Percentiles rank a stretch among this genome's conserved stretches.
phyloP scores from a whole-genome alignment of 2,113 vertebrate genomes.

The Sander vitreus region DNA sequence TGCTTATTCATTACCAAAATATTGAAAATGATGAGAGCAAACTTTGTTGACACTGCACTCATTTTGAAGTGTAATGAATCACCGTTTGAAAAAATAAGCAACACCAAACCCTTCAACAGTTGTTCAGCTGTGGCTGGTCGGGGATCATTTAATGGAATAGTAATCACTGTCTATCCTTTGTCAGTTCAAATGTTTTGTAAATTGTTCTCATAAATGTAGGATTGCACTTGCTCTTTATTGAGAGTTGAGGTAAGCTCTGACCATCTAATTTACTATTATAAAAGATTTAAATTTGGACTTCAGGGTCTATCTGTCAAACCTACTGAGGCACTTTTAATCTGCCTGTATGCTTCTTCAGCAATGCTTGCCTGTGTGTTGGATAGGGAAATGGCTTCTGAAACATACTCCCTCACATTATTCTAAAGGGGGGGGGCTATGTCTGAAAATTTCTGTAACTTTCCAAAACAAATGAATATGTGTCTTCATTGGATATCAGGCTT shows the following conservation, averaged over 20 bases:
- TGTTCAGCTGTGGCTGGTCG: not conserved
- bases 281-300: slow-evolving; percentile 6
- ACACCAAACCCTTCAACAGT: not conserved
- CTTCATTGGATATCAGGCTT: not conserved
- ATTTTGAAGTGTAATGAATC: slow-evolving; percentile 29
- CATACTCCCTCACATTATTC: not conserved
- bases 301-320: slow-evolving; percentile 1
- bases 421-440: too few relatives aligned
- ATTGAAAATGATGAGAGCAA: slow-evolving; percentile 10
- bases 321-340: slow-evolving; percentile 1
- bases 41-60: slow-evolving; percentile 13
- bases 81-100: not conserved
- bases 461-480: not conserved
- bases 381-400: not conserved
- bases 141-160: slow-evolving; percentile 14
- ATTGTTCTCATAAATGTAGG: slow-evolving; percentile 6
- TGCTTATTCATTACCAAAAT: slow-evolving; percentile 23
- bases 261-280: not conserved
- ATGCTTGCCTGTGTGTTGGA: not conserved
- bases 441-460: too few relatives aligned
- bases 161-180: slow-evolving; percentile 21
- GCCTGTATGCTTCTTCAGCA: not conserved
- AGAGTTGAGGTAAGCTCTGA: not conserved
- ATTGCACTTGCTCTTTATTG: slow-evolving; percentile 4
- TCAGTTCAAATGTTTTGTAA: slow-evolving; percentile 24